These are phyloP conservation scores for Macquaria ambigua DNA, from an alignment of 2,113 vertebrate species.

Conservation along the genomic window DNA sequence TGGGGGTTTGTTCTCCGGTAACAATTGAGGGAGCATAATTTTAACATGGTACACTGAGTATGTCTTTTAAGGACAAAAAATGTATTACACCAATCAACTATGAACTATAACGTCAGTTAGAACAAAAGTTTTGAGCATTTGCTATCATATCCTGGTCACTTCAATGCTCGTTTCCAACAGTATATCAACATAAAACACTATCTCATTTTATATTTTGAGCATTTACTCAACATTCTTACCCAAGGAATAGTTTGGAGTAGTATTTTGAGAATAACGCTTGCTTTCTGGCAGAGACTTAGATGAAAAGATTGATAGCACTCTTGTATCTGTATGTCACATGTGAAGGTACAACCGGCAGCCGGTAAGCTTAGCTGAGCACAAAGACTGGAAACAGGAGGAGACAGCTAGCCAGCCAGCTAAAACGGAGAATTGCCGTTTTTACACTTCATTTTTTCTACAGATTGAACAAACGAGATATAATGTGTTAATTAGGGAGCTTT, in stretches of 20 bases:
- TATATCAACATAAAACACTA: neutral
- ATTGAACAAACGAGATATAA: neutral
- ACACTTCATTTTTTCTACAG: neutral
- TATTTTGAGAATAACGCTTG: neutral
- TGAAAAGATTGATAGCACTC: neutral
- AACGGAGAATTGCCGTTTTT: neutral
- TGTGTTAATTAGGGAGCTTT: neutral
- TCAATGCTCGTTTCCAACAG: neutral
- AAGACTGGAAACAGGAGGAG: neutral
- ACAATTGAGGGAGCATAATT: constrained; percentile 2
- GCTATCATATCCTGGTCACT: neutral
- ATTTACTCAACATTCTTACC: neutral
- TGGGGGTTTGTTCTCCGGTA: constrained; percentile 19
- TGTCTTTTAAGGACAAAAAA: neutral
- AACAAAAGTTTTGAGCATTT: neutral
- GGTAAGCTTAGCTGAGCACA: neutral
- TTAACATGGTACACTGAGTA: neutral
- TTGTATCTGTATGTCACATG: neutral
- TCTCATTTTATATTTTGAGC: neutral
- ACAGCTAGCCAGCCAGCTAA: neutral
- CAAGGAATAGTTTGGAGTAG: neutral
- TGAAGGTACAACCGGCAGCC: neutral
- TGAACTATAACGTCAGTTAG: neutral
- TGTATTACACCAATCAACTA: neutral
- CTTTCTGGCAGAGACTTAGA: neutral